phyloP scores from a whole-genome alignment of 2,113 vertebrate genomes.

The Zapus hudsonius region DNA sequence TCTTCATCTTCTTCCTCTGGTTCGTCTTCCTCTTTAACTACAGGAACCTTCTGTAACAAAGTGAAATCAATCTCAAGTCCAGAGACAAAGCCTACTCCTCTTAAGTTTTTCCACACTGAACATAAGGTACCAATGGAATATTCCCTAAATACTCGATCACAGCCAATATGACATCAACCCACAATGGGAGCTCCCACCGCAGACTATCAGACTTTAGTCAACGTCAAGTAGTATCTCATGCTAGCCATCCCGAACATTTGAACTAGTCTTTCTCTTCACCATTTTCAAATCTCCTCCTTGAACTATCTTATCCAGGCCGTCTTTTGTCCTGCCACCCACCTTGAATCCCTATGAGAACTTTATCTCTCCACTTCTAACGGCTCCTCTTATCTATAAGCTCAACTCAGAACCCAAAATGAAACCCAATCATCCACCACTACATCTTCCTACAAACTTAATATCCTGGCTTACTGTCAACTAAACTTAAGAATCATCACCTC shows the following conservation, averaged over 20 bases:
- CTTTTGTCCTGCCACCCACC: background rate
- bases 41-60: conserved; percentile 90
- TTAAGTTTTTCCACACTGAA: background rate
- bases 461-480: background rate
- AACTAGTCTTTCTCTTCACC: background rate
- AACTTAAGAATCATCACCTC: background rate
- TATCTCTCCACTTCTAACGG: background rate
- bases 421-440: background rate
- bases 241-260: background rate
- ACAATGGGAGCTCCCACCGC: no score
- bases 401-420: background rate
- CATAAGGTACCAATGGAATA: background rate
- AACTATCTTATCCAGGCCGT: background rate
- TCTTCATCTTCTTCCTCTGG: conserved; percentile 98
- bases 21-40: conserved; percentile 96
- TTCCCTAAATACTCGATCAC: background rate
- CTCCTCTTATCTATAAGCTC: background rate
- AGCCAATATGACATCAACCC: background rate
- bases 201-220: background rate
- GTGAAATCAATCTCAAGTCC: background rate
- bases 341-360: background rate
- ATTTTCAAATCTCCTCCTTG: background rate
- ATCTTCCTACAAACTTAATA: background rate
- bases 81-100: background rate
- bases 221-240: background rate